These are phyloP conservation scores for Athalia rosae DNA, from an alignment of 2,888 invertebrate species.

Conservation along the genomic window DNA sequence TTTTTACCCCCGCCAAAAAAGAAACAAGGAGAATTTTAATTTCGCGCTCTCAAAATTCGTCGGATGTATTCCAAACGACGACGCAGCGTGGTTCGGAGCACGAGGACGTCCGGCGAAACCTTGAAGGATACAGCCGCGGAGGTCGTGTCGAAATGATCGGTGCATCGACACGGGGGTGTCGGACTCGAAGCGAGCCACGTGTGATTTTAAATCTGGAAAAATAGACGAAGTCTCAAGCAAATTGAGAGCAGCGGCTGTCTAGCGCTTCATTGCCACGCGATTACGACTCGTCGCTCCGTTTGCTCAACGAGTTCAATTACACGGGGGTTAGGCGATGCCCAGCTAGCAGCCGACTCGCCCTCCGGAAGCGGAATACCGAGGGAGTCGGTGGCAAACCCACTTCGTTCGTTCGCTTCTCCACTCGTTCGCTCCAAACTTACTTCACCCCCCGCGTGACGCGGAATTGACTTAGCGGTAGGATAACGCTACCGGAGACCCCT, in stretches of 20 bases:
- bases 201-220: not conserved
- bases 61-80: not conserved
- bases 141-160: conserved; percentile 17
- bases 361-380: not conserved
- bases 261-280: conserved; percentile 25
- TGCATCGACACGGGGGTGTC: not conserved
- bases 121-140: not conserved
- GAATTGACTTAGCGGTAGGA: conserved; percentile 18
- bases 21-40: not conserved
- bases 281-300: conserved; percentile 32
- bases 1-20: no score
- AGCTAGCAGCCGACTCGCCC: not conserved
- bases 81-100: not conserved
- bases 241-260: not conserved
- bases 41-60: not conserved
- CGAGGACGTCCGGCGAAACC: conserved; percentile 13
- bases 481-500: conserved; percentile 14
- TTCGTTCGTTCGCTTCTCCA: not conserved
- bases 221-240: conserved; percentile 7
- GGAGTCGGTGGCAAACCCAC: not conserved
- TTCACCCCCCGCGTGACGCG: conserved; percentile 27
- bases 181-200: conserved; percentile 7
- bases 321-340: conserved; percentile 14
- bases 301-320: conserved; percentile 35
- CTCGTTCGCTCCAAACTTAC: not conserved